Base-by-base conservation (phyloP, 2,888 invertebrate genomes). In the Caenorhabditis sp. region DNA sequence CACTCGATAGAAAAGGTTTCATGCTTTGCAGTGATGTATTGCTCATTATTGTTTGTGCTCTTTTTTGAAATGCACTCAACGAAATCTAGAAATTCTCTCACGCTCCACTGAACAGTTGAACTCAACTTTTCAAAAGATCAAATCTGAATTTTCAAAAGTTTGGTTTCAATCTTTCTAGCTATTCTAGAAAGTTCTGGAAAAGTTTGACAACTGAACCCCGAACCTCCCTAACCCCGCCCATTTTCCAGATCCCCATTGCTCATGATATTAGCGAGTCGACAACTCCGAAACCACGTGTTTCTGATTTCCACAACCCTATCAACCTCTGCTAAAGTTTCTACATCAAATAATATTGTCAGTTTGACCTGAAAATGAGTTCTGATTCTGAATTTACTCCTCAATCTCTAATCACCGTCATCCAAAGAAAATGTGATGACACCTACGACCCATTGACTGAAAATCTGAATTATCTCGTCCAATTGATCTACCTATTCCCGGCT, bases 401-500 rank as follows among this genome's bases (percentile, higher is more conserved):
- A 6, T 28, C 58, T 0, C 7, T 72, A 66, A 7, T 47, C 2
- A 47, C 70, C 0, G 19, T 79, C 5, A 58, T 64, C 56, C 64
- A 56, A 2, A 31, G 56, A 19, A 75, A 49, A 66, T 82, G 81
- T 44, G 76, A 82, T 44, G 12, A 51, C 5, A 47, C 12, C 5
- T 75, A 72, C 35, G 35, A 47, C 6, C 6, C 49, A 6, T 4
- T 51, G 0, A 8, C 16, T 12, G 81, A 82, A 64, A 82, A 82
- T 58, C 16, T 82, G n/a, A 82, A 82, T 38, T 82, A 82, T 49
- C 7, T 72, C 0, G 28, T 76, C n/a, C 81, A 82, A 63, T 8
- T 82, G 0, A 16, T 66, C 7, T 82, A 82, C 41, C 59, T 82
- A 10, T 38, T 69, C 10, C 81, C 81, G 19, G 47, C 81, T 16